Conservation (phyloP, 2,888 invertebrate genomes). For the Protophormia terraenovae region DNA sequence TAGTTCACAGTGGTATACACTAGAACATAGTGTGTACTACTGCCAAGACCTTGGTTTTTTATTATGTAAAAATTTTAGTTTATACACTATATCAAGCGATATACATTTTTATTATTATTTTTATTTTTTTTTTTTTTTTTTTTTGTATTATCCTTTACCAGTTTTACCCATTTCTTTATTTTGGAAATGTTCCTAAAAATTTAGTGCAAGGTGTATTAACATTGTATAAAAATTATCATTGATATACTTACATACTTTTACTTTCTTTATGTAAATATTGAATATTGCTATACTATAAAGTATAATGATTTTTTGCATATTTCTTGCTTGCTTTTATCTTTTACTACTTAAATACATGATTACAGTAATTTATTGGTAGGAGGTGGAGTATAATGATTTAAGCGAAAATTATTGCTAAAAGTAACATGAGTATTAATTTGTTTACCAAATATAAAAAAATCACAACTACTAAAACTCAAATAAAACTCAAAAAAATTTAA, state of each 20-base stretch:
- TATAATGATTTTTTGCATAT: not conserved
- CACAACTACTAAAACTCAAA: not conserved
- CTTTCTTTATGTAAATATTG: constrained; percentile 34
- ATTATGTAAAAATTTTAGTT: too few relatives aligned
- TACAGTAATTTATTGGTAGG: constrained; percentile 54
- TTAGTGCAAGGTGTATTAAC: not conserved
- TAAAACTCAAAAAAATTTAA: not conserved
- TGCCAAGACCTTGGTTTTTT: too few relatives aligned
- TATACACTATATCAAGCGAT: too few relatives aligned
- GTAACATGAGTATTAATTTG: constrained; percentile 27
- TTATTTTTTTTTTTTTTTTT: too few relatives aligned
- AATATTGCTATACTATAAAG: not conserved
- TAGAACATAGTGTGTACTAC: too few relatives aligned
- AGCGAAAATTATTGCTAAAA: constrained; percentile 35
- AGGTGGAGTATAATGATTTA: constrained; percentile 42
- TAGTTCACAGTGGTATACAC: too few relatives aligned
- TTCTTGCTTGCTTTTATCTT: constrained; percentile 29
- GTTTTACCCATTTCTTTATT: too few relatives aligned
- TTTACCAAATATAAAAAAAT: constrained; percentile 19
- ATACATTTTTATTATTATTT: too few relatives aligned
- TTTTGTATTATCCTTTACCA: not conserved
- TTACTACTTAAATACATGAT: constrained; percentile 41
- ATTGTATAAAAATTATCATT: not conserved
- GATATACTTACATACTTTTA: constrained; percentile 15
- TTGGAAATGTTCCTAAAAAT: not conserved